phyloP scores from a whole-genome alignment of 1,140 invertebrate species.

The Drosophila rufa region DNA sequence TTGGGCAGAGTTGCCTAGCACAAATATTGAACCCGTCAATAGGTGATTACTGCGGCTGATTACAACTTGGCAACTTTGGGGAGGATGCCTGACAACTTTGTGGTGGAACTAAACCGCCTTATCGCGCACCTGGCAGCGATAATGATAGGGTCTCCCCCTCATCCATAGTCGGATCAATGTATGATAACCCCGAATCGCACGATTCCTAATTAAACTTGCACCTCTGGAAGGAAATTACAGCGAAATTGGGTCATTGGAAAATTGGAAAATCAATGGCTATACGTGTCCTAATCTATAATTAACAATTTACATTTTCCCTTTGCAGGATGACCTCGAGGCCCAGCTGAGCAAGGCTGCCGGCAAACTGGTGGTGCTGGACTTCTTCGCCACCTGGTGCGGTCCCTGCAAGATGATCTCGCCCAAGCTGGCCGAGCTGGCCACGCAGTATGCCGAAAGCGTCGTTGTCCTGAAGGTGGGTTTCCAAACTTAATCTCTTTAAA shows the following conservation, averaged over 20 bases:
- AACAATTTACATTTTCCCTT: slow-evolving; percentile 34
- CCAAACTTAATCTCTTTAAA: neutral
- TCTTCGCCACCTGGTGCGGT: slow-evolving; percentile 93
- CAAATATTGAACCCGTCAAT: slow-evolving; percentile 9
- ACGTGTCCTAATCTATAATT: neutral
- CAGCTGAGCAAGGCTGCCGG: slow-evolving; percentile 91
- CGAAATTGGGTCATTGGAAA: slow-evolving; percentile 9
- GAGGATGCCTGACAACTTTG: slow-evolving; percentile 36
- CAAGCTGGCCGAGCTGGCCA: slow-evolving; percentile 89
- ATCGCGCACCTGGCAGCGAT: slow-evolving; percentile 34
- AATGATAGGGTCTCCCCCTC: slow-evolving; percentile 5
- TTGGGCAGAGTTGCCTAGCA: neutral
- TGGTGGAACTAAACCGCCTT: slow-evolving; percentile 7
- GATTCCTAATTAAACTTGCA: neutral
- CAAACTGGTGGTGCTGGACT: slow-evolving; percentile 95
- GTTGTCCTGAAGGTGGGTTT: slow-evolving; percentile 87
- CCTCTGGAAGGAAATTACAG: neutral
- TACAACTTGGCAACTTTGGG: slow-evolving; percentile 30
- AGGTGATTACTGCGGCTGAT: slow-evolving; percentile 15
- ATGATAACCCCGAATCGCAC: slow-evolving; percentile 19
- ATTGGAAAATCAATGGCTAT: slow-evolving; percentile 15
- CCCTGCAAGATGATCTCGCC: slow-evolving; percentile 97
- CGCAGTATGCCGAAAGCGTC: slow-evolving; percentile 86
- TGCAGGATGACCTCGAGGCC: slow-evolving; percentile 90
- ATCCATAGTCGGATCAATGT: slow-evolving; percentile 2